phyloP scores from a whole-genome alignment of 2,888 invertebrate genomes.

The Diaprepes abbreviatus region DNA sequence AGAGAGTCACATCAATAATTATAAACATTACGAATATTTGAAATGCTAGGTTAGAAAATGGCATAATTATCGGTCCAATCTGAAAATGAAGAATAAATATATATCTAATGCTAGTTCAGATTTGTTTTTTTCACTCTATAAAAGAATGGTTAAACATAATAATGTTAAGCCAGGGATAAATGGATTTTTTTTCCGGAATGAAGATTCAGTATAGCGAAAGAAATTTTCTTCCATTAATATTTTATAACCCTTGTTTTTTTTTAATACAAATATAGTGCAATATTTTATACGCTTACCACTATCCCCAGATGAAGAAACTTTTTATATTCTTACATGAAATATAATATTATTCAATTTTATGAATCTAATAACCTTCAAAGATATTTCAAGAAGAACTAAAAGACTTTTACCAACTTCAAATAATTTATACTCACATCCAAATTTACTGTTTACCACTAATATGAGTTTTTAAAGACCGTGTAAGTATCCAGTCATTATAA shows the following conservation, averaged over 20 bases:
- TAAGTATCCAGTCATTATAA: conserved; percentile 12
- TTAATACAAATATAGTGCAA: no score
- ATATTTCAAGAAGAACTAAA: neutral
- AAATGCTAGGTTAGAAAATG: neutral
- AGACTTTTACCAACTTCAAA: neutral
- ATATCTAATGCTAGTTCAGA: no score
- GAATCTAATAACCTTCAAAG: no score
- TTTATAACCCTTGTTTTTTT: no score
- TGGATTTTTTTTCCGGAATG: no score
- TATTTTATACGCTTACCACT: no score
- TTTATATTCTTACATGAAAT: no score
- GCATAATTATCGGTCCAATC: neutral
- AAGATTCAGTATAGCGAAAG: neutral
- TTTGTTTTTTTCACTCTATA: no score
- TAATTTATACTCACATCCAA: neutral
- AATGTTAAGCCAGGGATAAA: no score
- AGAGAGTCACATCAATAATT: neutral
- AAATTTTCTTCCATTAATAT: neutral
- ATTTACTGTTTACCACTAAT: neutral
- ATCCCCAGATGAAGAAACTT: no score
- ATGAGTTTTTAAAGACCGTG: conserved; percentile 19
- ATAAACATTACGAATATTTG: neutral
- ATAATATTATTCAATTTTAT: no score
- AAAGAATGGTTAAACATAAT: no score
- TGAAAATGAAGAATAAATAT: neutral